phyloP scores from a whole-genome alignment of 1,140 invertebrate genomes.

The Sitobion miscanthi region DNA sequence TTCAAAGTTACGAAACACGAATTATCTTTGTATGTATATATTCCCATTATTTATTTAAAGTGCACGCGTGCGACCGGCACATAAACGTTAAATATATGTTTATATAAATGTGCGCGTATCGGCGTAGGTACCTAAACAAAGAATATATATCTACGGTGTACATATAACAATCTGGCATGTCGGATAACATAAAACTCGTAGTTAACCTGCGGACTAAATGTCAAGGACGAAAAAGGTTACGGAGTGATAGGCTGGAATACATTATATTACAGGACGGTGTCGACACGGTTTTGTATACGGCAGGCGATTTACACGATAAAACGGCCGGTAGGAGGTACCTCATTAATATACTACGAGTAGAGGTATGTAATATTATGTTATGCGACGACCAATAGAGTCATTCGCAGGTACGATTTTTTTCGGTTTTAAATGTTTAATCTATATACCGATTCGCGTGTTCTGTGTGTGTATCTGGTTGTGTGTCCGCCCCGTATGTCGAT shows the following conservation, averaged over 20 bases:
- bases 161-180: neutral
- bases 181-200: neutral
- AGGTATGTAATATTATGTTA: neutral
- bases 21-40: neutral
- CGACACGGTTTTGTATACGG: neutral
- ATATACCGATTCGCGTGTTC: too few species aligned
- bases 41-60: constrained; percentile 1
- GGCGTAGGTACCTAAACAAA: neutral
- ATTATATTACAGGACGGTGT: neutral
- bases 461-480: too few species aligned
- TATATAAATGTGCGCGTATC: neutral
- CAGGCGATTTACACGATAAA: neutral
- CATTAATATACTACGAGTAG: neutral
- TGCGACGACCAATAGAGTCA: neutral
- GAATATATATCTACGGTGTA: too few species aligned
- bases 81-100: neutral
- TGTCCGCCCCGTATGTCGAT: neutral
- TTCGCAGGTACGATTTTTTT: too few species aligned
- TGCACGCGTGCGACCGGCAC: neutral
- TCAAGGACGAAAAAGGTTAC: constrained; percentile 7
- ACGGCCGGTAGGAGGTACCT: neutral
- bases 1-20: neutral
- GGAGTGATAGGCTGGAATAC: neutral
- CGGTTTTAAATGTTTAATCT: too few species aligned
- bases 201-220: neutral